Percentiles rank a stretch among this genome's conserved stretches.
phyloP scores from a whole-genome alignment of 2,113 vertebrate species.

The Melanocharis versteri region DNA sequence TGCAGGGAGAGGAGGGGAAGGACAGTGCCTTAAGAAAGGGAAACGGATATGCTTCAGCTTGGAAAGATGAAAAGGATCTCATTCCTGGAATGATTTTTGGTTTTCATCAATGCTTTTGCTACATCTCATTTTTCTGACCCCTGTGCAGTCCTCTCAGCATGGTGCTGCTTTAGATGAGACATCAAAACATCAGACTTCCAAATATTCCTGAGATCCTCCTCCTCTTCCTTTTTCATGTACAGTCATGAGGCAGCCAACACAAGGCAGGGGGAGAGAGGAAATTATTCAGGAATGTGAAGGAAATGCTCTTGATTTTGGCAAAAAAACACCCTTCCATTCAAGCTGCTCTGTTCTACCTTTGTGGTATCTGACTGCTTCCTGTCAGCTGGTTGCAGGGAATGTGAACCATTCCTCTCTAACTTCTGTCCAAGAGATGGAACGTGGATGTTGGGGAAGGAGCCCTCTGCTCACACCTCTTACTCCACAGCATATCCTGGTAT shows the following conservation, averaged over 20 bases:
- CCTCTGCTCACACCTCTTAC: not conserved
- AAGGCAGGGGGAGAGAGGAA: not conserved
- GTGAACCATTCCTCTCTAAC: not conserved
- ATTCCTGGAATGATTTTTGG: not conserved
- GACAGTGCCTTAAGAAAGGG: not conserved
- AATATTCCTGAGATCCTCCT: not conserved
- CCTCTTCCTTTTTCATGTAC: not conserved
- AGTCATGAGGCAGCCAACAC: not conserved
- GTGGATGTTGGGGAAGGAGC: not conserved
- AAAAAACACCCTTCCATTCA: not conserved
- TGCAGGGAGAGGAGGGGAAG: not conserved
- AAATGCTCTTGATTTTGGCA: not conserved
- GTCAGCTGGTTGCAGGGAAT: not conserved
- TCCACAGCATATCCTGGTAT: not conserved
- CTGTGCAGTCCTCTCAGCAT: not conserved
- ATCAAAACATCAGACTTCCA: not conserved
- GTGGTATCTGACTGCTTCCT: not conserved
- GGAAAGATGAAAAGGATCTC: not conserved
- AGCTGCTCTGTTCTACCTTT: not conserved
- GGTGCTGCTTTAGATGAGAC: not conserved
- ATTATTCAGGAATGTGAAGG: not conserved
- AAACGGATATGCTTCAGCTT: not conserved
- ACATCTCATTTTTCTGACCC: not conserved
- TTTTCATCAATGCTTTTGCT: not conserved
- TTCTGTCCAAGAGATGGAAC: not conserved